Evolutionary conservation across 2,797 vertebrate species (phyloP), one percentile per base, ranked within the genome.

Genomic region (Danio albolineatus): DNA sequence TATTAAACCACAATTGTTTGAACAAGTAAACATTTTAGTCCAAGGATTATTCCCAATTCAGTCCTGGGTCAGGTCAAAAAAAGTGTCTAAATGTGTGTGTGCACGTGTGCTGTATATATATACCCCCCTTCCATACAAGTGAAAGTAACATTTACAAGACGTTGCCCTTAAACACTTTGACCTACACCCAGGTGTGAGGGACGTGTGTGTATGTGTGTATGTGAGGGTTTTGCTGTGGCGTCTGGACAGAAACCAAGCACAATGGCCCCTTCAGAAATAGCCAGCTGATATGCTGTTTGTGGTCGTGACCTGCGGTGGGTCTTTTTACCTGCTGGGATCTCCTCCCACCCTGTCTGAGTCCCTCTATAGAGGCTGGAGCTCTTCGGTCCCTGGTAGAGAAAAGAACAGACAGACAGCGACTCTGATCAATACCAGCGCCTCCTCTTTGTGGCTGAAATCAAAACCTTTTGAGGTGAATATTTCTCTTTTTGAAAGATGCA

Each of bases 381-480:
- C 57, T 79, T 72, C 51, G 17, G 64, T 41, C 73, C 28, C 77
- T 73, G 39, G 36, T 60, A 65, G 19, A 80, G 67, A 66, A 76
- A 77, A 60, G 51, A 73, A 78, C 72, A 81, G 64, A 61, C 64
- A 49, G 66, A 77, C 71, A 76, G 64, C n/a, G 69, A 56, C 73
- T 51, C 67, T 78, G 69, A 72, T 78, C 78, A 76, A 83, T 56
- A 73, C 67, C 39, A 39, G 71, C 48, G 59, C 57, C 74, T 71
- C 73, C 53, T 80, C 78, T 81, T 78, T 80, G 72, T 79, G 77
- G 21, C 82, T 72, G 48, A 79, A 79, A 76, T 79, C 77, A 78
- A 83, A 79, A 80, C 76, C 72, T 79, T 72, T 76, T 56, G 28
- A 48, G 77, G 64, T 53, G 66, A 80, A 59, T 66, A 60, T 69